Evolutionary conservation across 2,113 vertebrate species (phyloP), one percentile per base, ranked within the genome.

Genomic region (Anguilla japonica): DNA sequence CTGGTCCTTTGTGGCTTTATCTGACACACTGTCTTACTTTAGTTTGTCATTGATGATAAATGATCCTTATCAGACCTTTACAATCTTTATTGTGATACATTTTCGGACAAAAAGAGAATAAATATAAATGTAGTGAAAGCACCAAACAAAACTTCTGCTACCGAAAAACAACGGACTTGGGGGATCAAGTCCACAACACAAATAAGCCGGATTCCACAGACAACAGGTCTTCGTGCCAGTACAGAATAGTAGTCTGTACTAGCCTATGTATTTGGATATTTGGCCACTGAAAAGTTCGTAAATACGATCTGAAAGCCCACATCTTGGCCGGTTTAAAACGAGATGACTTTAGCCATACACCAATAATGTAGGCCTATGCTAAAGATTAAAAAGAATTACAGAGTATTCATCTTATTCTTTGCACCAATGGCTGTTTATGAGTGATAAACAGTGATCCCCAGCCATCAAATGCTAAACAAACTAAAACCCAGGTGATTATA

Each of bases 41-140:
- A 82, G 87, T 88, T 84, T 86, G 87, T 86, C 89, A 71, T 88
- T 88, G 87, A 89, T 89, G 89, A 89, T 88, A 89, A 89, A 89
- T 88, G 87, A 89, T 89, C 87, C 85, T 85, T 83, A 86, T 84
- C 85, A 84, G 53, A 57, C 82, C 46, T 63, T 79, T 87, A 83
- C 67, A 87, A 83, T 83, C 83, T 67, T 87, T 83, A 87, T 87
- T 87, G 86, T 83, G 71, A 60, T 53, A 82, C 81, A 83, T 83
- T 83, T 53, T 60, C 29, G 41, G 67, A n/a, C 43, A 56, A 79
- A 87, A 87, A 40, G 50, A 34, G 75, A 83, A 79, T 43, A 83
- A 56, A 22, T 79, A 87, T 83, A 86, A 75, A 40, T 83, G 41
- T 67, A 56, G 43, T 86, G 81, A 83, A 86, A 67, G 53, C 86